phyloP scores from a whole-genome alignment of 2,888 invertebrate genomes.

The Hydropsyche betteni region DNA sequence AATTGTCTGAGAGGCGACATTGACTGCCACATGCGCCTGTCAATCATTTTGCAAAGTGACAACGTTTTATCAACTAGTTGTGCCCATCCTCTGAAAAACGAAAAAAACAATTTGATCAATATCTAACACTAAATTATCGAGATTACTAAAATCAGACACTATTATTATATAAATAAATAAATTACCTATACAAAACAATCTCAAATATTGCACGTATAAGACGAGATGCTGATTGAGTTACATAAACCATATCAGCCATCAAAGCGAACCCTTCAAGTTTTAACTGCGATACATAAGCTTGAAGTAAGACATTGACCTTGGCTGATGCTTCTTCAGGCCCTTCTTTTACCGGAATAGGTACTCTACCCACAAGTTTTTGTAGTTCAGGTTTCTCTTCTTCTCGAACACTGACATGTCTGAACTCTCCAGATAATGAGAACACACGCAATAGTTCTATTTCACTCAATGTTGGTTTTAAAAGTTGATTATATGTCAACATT shows the following conservation, averaged over 20 bases:
- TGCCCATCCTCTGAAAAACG: slow-evolving; percentile 83
- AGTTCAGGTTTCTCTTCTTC: slow-evolving; percentile 98
- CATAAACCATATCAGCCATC: slow-evolving; percentile 99
- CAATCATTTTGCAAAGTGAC: slow-evolving; percentile 98
- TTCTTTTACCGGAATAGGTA: slow-evolving; percentile 99
- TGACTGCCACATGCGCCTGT: slow-evolving; percentile 99
- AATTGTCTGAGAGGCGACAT: slow-evolving; percentile 98
- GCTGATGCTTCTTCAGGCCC: slow-evolving; percentile 98
- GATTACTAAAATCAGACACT: not conserved
- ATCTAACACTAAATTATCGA: not conserved
- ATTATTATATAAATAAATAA: slow-evolving; percentile 1
- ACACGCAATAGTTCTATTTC: slow-evolving; percentile 98
- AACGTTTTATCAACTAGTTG: slow-evolving; percentile 96
- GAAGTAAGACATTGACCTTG: slow-evolving; percentile 90
- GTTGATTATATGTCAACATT: slow-evolving; percentile 95
- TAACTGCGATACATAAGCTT: slow-evolving; percentile 97
- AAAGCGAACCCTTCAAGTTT: slow-evolving; percentile 98
- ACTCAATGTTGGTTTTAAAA: slow-evolving; percentile 93
- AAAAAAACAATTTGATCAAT: not conserved
- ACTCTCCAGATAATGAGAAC: slow-evolving; percentile 98
- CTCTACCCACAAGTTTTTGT: slow-evolving; percentile 93
- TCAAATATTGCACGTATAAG: slow-evolving; percentile 97
- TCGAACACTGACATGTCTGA: slow-evolving; percentile 89
- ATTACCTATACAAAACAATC: slow-evolving; percentile 81
- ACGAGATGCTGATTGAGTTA: slow-evolving; percentile 96